Base-by-base conservation (phyloP, 2,113 vertebrate genomes). In the Semicossyphus pulcher region DNA sequence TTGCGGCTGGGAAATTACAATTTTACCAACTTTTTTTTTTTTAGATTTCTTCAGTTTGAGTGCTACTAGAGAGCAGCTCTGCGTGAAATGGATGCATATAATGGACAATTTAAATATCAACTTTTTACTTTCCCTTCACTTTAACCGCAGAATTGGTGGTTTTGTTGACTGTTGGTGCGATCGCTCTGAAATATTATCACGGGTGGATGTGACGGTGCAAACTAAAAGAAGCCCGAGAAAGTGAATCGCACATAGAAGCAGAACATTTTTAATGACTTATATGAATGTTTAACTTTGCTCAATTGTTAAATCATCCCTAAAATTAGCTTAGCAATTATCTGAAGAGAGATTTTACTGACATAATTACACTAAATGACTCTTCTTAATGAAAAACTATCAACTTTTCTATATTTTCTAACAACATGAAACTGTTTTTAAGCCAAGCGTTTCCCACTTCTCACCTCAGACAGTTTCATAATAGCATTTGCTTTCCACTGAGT, bases 381-480 rank as follows among this genome's bases (percentile, higher is more conserved):
- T 23, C 6, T 34, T 32, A 44, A 56, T 59, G n/a, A 60, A 59
- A 59, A 37, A 18, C 1, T 3, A 15, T 7, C 8, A 25, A 42
- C 36, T 34, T 52, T 26, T 32, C 8, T 9, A 21, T 23, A n/a
- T 68, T 23, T 36, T 18, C 26, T 1, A 8, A 15, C 37, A n/a
- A n/a, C n/a, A n/a, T n/a, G n/a, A n/a, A n/a, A n/a, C n/a, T n/a
- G n/a, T n/a, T n/a, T n/a, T n/a, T n/a, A n/a, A n/a, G n/a, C n/a
- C n/a, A n/a, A n/a, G n/a, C n/a, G n/a, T n/a, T n/a, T 4, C 4
- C 18, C 54, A 73, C 54, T 87, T 84, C 88, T 82, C 72, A 72
- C 64, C 67, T 74, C 62, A 7, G 37, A 60, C 60, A 65, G 80
- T 25, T 89, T 77, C 70, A 60, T 85, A 83, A 85, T 76, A 85